Evolutionary conservation across 2,888 invertebrate species (phyloP).

Genomic region (Lithophane semibrunnea): DNA sequence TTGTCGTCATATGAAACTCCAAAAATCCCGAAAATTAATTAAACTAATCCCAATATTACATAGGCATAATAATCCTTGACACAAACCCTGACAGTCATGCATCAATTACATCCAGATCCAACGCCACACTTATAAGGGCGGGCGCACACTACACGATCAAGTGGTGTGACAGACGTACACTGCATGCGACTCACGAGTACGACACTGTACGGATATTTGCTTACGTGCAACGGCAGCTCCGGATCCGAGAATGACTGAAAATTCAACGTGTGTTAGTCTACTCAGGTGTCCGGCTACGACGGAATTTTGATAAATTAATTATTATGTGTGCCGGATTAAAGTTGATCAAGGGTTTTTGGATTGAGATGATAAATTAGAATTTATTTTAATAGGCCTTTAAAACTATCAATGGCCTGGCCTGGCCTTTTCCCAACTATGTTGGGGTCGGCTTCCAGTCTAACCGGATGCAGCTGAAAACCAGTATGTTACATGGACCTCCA

Average conservation of each 20-base stretch:
- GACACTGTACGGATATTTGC: constrained; percentile 84
- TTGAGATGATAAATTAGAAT: not conserved
- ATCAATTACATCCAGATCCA: constrained; percentile 47
- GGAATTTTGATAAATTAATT: constrained; percentile 50
- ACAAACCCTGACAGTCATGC: constrained; percentile 46
- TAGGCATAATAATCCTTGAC: constrained; percentile 23
- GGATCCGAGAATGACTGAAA: constrained; percentile 90
- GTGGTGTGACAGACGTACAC: constrained; percentile 82
- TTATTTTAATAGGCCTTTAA: not conserved
- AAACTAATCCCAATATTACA: constrained; percentile 22
- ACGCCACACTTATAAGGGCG: constrained; percentile 52
- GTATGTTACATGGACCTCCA: no score
- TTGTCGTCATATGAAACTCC: constrained; percentile 1
- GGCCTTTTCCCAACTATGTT: no score
- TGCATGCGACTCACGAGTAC: constrained; percentile 85
- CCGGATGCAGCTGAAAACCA: no score
- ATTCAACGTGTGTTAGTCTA: constrained; percentile 88
- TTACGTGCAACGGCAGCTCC: constrained; percentile 88
- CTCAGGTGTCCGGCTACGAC: constrained; percentile 74
- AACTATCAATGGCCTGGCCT: not conserved
- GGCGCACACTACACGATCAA: constrained; percentile 68
- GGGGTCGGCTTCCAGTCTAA: no score
- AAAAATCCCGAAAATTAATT: constrained; percentile 4
- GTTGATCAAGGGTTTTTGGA: not conserved
- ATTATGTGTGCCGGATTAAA: constrained; percentile 50